A percentile compares a stretch with the other conserved stretches of the same genome.
These are phyloP conservation scores for Rhinolophus sinicus DNA, from an alignment of 2,113 vertebrate species.

Conservation along the genomic window DNA sequence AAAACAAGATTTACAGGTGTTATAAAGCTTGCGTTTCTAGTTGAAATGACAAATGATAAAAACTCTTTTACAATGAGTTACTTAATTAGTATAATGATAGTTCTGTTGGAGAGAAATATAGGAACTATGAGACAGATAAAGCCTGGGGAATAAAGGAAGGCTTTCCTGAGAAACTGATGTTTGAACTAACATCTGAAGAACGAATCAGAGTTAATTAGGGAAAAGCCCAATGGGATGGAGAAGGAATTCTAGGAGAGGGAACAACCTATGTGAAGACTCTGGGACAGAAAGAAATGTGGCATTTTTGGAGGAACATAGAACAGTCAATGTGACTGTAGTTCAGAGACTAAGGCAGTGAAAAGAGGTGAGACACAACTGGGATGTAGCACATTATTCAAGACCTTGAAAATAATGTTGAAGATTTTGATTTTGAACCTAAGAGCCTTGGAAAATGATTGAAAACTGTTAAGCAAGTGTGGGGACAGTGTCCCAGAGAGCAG, in stretches of 20 bases:
- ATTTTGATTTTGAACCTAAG: not conserved
- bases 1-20: not conserved
- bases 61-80: not conserved
- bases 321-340: not conserved
- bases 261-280: not conserved
- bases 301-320: not conserved
- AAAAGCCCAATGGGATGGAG: not conserved
- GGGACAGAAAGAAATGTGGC: not conserved
- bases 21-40: not conserved
- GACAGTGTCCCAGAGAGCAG: no score
- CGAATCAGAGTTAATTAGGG: not conserved
- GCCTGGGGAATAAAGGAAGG: not conserved
- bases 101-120: not conserved
- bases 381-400: not conserved
- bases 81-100: constrained; percentile 30
- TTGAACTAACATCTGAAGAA: constrained; percentile 43
- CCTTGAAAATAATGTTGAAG: not conserved
- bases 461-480: not conserved
- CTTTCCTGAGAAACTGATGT: constrained; percentile 41
- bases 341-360: not conserved
- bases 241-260: not conserved
- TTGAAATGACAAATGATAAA: not conserved
- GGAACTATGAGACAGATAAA: not conserved
- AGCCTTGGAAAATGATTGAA: constrained; percentile 15
- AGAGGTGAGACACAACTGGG: not conserved